These are phyloP conservation scores for Diorhabda carinulata DNA, from an alignment of 1,140 invertebrate species.

Conservation along the genomic window DNA sequence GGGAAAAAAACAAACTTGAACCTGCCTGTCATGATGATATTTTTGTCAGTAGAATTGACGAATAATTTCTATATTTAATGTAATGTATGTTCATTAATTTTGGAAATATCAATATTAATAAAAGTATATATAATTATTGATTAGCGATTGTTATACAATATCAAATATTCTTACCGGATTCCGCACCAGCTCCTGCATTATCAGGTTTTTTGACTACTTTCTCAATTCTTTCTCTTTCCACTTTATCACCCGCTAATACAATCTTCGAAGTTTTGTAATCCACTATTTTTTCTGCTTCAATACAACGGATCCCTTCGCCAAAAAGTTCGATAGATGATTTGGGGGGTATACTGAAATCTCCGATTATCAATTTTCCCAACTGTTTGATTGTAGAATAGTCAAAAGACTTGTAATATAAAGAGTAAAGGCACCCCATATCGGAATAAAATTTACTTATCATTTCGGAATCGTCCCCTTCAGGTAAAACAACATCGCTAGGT, in stretches of 20 bases:
- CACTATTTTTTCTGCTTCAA: neutral
- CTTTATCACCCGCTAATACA: constrained; percentile 24
- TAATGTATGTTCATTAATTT: no score
- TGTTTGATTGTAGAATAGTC: constrained; percentile 52
- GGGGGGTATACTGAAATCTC: constrained; percentile 49
- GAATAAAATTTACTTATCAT: constrained; percentile 51
- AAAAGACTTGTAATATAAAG: constrained; percentile 54
- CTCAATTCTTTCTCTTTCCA: constrained; percentile 25
- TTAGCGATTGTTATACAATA: no score
- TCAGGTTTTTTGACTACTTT: constrained; percentile 17
- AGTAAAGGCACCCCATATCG: constrained; percentile 52
- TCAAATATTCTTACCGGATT: neutral
- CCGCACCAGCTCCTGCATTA: neutral
- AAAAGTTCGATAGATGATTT: constrained; percentile 51
- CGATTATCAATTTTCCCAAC: constrained; percentile 55
- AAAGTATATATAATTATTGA: no score
- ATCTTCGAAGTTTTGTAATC: constrained; percentile 15
- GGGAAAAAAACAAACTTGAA: no score
- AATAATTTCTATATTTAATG: no score
- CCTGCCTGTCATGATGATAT: no score
- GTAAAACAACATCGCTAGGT: constrained; percentile 44
- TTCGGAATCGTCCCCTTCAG: constrained; percentile 22
- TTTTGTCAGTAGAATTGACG: no score
- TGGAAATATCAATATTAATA: no score
- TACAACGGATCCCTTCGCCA: constrained; percentile 44